Evolutionary conservation across 2,113 vertebrate species (phyloP).

Genomic region (Alosa alosa): DNA sequence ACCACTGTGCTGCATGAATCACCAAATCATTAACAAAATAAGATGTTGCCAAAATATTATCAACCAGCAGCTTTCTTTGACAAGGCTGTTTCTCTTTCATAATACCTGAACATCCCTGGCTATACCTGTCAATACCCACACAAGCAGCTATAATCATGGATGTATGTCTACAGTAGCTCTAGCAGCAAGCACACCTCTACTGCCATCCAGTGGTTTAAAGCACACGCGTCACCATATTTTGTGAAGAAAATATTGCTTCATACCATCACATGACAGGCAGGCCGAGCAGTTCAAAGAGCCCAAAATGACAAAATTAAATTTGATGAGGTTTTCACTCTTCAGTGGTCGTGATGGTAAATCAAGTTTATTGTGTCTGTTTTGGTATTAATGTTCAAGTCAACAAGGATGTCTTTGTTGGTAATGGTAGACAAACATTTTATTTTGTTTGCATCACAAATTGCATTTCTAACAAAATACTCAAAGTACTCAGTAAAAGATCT

Average conservation of each 20-base stretch:
- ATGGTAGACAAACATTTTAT: neutral
- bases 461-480: neutral
- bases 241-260: neutral
- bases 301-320: neutral
- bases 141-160: neutral
- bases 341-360: neutral
- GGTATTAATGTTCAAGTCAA: neutral
- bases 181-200: neutral
- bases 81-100: slow-evolving; percentile 39
- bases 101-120: slow-evolving; percentile 8
- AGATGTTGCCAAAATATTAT: neutral
- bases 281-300: no score
- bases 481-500: neutral
- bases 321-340: neutral
- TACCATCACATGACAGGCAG: neutral
- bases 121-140: neutral
- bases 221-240: neutral
- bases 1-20: neutral
- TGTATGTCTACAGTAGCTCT: neutral
- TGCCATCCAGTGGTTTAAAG: slow-evolving; percentile 45
- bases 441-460: neutral
- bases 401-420: neutral
- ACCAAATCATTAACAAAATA: neutral
- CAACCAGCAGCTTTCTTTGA: neutral
- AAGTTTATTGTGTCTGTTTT: neutral